Evolutionary conservation across 1,140 invertebrate genomes (phyloP).

Genomic region (Orussus abietinus): DNA sequence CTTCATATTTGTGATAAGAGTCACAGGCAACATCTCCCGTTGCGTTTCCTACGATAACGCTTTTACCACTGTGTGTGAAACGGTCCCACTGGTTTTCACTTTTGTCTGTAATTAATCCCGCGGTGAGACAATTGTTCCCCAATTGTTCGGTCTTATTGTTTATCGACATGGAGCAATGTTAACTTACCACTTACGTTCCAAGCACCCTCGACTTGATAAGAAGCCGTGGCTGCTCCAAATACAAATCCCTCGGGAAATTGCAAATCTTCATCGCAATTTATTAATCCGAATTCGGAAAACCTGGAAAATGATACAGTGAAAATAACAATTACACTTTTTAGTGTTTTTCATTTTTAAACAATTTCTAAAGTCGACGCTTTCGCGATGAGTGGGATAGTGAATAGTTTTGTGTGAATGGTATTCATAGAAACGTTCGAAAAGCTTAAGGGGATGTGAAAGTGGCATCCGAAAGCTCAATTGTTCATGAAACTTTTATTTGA

Average conservation of each 20-base stretch:
- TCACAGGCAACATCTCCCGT: conserved; percentile 59
- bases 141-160: conserved; percentile 7
- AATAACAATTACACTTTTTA: too few species aligned
- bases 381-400: too few species aligned
- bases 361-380: too few species aligned
- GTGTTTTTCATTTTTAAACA: too few species aligned
- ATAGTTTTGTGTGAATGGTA: too few species aligned
- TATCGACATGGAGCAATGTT: not conserved
- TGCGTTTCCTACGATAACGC: conserved; percentile 47
- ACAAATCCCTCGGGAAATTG: conserved; percentile 33
- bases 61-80: conserved; percentile 46
- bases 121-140: not conserved
- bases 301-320: too few species aligned
- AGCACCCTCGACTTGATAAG: conserved; percentile 47
- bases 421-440: too few species aligned
- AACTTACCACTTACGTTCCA: conserved; percentile 38
- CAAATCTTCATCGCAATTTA: too few species aligned
- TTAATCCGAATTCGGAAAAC: too few species aligned
- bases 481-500: too few species aligned
- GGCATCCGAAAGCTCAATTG: too few species aligned
- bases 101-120: conserved; percentile 23
- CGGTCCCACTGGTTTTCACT: conserved; percentile 61
- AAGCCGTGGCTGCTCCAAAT: conserved; percentile 38
- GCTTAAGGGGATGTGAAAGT: too few species aligned
- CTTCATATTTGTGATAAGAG: conserved; percentile 58